A percentile compares a stretch with the other conserved stretches of the same genome.
Evolutionary conservation across 2,113 vertebrate genomes (phyloP).

Genomic region (Rutilus rutilus): DNA sequence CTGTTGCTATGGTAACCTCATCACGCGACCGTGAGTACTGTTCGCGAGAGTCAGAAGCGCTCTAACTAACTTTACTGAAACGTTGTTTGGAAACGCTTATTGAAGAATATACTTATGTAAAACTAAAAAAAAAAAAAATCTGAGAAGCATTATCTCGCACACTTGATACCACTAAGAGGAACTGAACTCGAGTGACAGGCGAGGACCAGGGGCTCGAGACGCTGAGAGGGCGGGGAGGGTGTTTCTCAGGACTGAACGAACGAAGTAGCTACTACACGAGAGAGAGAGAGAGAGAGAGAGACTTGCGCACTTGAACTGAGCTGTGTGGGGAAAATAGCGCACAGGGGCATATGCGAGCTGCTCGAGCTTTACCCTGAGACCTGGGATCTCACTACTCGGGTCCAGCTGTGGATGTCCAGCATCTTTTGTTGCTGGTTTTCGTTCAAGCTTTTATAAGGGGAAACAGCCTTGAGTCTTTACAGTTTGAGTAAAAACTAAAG

Average conservation of each 20-base stretch:
- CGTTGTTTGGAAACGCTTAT: background rate
- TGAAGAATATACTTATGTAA: background rate
- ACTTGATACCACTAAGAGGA: background rate
- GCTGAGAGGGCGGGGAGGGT: conserved; percentile 49
- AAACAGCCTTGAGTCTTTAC: background rate
- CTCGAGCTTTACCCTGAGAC: conserved; percentile 32
- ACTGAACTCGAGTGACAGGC: background rate
- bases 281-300: conserved; percentile 17
- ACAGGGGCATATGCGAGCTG: background rate
- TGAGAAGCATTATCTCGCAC: background rate
- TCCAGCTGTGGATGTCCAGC: conserved; percentile 16
- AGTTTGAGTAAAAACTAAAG: background rate
- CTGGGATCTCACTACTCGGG: background rate
- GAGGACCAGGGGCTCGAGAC: background rate
- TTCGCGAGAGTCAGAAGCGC: background rate
- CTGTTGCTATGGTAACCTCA: background rate
- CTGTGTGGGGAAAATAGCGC: conserved; percentile 11
- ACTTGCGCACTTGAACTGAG: conserved; percentile 23
- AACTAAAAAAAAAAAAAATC: background rate
- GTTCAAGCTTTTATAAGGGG: background rate
- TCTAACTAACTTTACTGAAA: background rate
- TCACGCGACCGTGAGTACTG: background rate
- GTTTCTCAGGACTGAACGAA: conserved; percentile 28
- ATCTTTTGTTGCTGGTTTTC: background rate
- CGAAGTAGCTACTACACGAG: background rate